Percentiles rank a stretch among this genome's conserved stretches.
Evolutionary conservation across 1,140 invertebrate genomes (phyloP).

Genomic region (Tetragonula clypearis): DNA sequence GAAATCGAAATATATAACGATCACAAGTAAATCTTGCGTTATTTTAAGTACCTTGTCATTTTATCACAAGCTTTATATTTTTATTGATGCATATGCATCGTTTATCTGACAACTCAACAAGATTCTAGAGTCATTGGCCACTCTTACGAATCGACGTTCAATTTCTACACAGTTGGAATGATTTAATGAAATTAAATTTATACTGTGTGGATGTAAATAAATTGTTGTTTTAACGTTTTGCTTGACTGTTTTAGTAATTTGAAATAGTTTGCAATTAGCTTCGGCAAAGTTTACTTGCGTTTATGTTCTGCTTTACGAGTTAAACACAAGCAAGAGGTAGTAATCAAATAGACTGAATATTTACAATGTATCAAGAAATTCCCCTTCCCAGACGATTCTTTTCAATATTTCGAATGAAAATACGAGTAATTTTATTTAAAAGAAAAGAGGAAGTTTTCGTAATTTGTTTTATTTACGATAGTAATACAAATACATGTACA

Average conservation of each 20-base stretch:
- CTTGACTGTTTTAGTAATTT: too few species aligned
- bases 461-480: neutral
- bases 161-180: neutral
- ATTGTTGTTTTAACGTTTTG: neutral
- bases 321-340: neutral
- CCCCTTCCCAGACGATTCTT: neutral
- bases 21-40: constrained; percentile 31
- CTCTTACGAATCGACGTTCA: neutral
- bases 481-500: neutral
- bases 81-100: too few species aligned
- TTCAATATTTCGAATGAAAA: too few species aligned
- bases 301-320: neutral
- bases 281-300: neutral
- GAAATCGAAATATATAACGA: constrained; percentile 57
- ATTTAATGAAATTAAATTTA: neutral
- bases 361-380: neutral
- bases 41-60: constrained; percentile 10
- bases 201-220: neutral
- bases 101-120: neutral
- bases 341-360: neutral
- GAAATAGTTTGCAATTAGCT: neutral
- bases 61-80: neutral
- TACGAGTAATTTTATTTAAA: neutral
- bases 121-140: neutral
- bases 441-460: neutral